Percentiles rank a stretch among this genome's conserved stretches.
Evolutionary conservation across 2,888 invertebrate species (phyloP).

Genomic region (Nomada hirtipes): DNA sequence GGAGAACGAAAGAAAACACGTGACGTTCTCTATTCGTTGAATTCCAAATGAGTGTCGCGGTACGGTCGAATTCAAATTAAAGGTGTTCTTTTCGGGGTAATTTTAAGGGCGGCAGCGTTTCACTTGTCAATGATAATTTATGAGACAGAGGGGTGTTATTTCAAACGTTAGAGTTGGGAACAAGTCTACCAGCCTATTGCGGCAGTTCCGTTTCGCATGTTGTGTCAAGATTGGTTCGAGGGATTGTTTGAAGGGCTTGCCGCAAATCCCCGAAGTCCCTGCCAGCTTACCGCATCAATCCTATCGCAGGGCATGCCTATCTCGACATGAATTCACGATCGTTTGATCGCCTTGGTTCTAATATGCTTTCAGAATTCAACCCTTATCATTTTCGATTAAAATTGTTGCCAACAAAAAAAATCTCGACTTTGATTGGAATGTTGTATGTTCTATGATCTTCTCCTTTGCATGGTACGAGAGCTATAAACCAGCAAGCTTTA

Average conservation of each 20-base stretch:
- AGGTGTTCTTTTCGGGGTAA: no score
- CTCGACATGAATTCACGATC: constrained; percentile 73
- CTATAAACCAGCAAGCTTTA: no score
- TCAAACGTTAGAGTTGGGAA: constrained; percentile 39
- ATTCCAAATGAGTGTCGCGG: no score
- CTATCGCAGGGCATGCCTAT: constrained; percentile 77
- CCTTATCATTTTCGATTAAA: constrained; percentile 71
- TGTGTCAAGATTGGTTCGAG: constrained; percentile 75
- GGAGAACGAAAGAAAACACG: no score
- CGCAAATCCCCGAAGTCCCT: constrained; percentile 72
- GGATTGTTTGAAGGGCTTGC: constrained; percentile 72
- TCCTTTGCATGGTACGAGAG: no score
- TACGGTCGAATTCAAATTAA: no score
- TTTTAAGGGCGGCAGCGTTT: no score
- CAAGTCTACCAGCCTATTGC: constrained; percentile 69
- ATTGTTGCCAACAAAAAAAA: constrained; percentile 41
- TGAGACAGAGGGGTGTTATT: no score
- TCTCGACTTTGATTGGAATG: no score
- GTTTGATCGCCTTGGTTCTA: constrained; percentile 68
- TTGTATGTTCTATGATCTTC: no score
- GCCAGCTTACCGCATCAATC: constrained; percentile 78
- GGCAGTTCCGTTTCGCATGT: constrained; percentile 54
- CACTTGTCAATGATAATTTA: not conserved
- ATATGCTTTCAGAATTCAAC: constrained; percentile 21
- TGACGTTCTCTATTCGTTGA: no score